phyloP scores from a whole-genome alignment of 1,140 invertebrate genomes.

The Araneus ventricosus region DNA sequence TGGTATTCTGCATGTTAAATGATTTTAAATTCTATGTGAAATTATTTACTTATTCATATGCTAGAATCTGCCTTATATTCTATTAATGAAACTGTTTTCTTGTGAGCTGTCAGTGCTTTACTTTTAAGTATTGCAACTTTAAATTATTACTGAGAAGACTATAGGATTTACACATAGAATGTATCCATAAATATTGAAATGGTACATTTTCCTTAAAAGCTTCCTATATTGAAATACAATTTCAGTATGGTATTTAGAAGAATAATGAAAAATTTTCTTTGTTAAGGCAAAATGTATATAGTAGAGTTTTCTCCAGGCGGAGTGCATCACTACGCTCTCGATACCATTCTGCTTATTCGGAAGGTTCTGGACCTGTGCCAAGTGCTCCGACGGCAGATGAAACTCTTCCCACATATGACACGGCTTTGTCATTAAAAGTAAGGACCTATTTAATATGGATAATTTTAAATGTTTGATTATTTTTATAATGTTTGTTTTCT shows the following conservation, averaged over 20 bases:
- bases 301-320: conserved; percentile 17
- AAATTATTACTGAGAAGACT: too few species aligned
- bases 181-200: too few species aligned
- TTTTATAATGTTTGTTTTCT: neutral
- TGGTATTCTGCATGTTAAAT: too few species aligned
- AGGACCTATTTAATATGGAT: neutral
- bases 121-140: too few species aligned
- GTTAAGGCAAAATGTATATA: conserved; percentile 45
- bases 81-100: too few species aligned
- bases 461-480: neutral
- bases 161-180: too few species aligned
- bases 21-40: too few species aligned
- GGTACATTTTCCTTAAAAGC: too few species aligned
- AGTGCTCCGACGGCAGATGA: conserved; percentile 46
- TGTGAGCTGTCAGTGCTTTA: too few species aligned
- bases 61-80: too few species aligned
- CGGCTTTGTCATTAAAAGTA: conserved; percentile 68
- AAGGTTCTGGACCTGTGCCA: conserved; percentile 41
- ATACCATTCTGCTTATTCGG: conserved; percentile 41
- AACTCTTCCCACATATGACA: conserved; percentile 66
- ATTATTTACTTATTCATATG: too few species aligned
- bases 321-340: conserved; percentile 22
- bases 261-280: neutral
- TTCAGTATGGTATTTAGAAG: neutral
- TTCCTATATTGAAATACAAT: neutral